Conservation (phyloP, 1,140 invertebrate genomes). For the Liolophura sinensis region DNA sequence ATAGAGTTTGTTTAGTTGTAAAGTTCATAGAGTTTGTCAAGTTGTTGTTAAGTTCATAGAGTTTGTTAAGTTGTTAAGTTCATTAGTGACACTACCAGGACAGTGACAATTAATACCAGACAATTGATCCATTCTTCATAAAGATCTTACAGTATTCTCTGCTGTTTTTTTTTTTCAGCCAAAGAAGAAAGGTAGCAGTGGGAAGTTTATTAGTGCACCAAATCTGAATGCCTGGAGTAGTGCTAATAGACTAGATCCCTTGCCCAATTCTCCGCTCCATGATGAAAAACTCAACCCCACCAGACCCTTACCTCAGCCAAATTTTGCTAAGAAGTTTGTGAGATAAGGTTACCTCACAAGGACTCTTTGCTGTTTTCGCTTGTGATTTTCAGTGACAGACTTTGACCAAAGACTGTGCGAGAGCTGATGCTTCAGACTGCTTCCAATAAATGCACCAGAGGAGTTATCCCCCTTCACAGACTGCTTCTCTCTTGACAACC, state of each 20-base stretch:
- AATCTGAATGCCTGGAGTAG: constrained; percentile 14
- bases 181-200: constrained; percentile 34
- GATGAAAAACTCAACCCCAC: constrained; percentile 50
- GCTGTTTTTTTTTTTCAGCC: constrained; percentile 25
- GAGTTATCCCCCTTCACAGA: too few species aligned
- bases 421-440: too few species aligned
- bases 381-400: too few species aligned
- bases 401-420: too few species aligned
- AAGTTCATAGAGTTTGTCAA: background rate
- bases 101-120: background rate
- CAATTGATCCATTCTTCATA: background rate
- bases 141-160: background rate
- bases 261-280: constrained; percentile 54
- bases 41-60: background rate
- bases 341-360: constrained; percentile 25
- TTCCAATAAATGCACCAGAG: too few species aligned
- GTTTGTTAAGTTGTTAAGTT: background rate
- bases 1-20: background rate
- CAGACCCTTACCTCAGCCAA: constrained; percentile 47
- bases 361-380: too few species aligned
- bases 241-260: constrained; percentile 43
- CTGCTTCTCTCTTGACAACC: too few species aligned
- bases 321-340: constrained; percentile 51
- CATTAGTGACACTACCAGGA: background rate
- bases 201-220: constrained; percentile 29